phyloP scores from a whole-genome alignment of 2,888 invertebrate species.

The Lathronympha strigana region DNA sequence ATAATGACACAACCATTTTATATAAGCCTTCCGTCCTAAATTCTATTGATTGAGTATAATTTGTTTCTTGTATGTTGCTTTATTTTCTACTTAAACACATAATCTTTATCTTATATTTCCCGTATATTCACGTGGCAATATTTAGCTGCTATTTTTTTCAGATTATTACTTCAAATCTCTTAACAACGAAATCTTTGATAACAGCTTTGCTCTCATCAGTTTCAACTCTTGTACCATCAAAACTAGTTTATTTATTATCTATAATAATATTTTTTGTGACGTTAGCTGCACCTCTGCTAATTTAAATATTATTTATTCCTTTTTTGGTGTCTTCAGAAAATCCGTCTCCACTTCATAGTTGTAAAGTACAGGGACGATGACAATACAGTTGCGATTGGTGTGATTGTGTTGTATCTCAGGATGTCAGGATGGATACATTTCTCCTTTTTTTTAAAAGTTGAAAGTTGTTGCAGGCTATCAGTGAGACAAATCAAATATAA shows the following conservation, averaged over 20 bases:
- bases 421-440: constrained; percentile 28
- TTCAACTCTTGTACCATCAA: not conserved
- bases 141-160: not conserved
- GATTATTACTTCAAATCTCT: not conserved
- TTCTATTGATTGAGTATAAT: constrained; percentile 23
- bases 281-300: not conserved
- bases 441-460: constrained; percentile 7
- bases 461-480: not conserved
- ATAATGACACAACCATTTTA: constrained; percentile 17
- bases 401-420: constrained; percentile 40
- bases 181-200: constrained; percentile 7
- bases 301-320: constrained; percentile 5
- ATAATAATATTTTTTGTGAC: not conserved
- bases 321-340: constrained; percentile 39
- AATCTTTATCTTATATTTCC: not conserved
- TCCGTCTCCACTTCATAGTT: constrained; percentile 65
- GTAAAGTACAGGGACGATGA: constrained; percentile 78
- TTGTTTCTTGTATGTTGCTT: constrained; percentile 1
- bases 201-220: not conserved
- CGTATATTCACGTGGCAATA: not conserved
- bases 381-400: constrained; percentile 68
- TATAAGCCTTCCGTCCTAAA: constrained; percentile 37
- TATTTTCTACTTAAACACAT: not conserved
- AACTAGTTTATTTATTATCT: no score
- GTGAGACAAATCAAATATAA: constrained; percentile 18